Conservation (phyloP, 2,113 vertebrate genomes). For the Triplophysa rosa region DNA sequence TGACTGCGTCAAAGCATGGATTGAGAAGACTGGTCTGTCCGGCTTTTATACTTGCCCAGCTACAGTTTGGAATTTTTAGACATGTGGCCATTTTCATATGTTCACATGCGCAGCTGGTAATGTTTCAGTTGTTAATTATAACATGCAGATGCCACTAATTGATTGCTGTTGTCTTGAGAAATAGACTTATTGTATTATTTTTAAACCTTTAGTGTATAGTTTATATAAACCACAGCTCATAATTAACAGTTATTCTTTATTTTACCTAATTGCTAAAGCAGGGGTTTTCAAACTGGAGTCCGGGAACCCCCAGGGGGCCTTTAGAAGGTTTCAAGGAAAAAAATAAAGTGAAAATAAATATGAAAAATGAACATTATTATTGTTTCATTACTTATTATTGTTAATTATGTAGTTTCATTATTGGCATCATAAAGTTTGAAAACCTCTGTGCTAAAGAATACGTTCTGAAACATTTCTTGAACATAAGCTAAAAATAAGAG, state of each 20-base stretch:
- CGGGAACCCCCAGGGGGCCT: too few relatives aligned
- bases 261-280: neutral
- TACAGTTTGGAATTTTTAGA: slow-evolving; percentile 16
- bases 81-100: slow-evolving; percentile 26
- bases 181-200: neutral
- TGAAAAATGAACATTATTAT: too few relatives aligned
- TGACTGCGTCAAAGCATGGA: neutral
- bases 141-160: neutral
- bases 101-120: slow-evolving; percentile 20
- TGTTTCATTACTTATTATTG: too few relatives aligned
- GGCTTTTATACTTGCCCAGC: neutral
- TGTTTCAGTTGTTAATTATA: slow-evolving; percentile 25
- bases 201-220: neutral
- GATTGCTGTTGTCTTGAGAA: slow-evolving; percentile 5
- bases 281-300: neutral
- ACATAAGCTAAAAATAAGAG: slow-evolving; percentile 3
- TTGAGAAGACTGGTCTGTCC: slow-evolving; percentile 14
- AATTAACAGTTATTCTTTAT: neutral
- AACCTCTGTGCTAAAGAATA: too few relatives aligned
- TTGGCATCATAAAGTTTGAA: too few relatives aligned
- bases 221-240: neutral
- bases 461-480: neutral
- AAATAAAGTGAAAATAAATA: too few relatives aligned
- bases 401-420: too few relatives aligned
- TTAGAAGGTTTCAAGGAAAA: too few relatives aligned